Conservation (phyloP, 2,888 invertebrate genomes). For the Pseudoips prasinana region DNA sequence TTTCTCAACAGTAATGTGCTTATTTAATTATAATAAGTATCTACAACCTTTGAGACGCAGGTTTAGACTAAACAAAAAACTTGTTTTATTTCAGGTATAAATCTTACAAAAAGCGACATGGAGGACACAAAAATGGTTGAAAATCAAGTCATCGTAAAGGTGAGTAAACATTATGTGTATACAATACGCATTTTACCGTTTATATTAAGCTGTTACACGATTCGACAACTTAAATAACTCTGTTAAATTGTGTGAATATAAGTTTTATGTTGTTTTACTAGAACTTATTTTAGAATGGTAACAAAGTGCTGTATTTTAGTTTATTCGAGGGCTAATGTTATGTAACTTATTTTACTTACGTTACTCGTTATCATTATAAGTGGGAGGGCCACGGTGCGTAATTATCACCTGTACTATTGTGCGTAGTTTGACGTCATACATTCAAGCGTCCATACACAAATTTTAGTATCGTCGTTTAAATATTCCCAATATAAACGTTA, state of each 20-base stretch:
- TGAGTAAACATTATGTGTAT: slow-evolving; percentile 33
- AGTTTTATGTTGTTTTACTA: background rate
- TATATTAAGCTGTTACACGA: no score
- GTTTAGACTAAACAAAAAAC: slow-evolving; percentile 21
- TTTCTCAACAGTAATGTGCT: no score
- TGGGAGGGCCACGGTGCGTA: slow-evolving; percentile 3
- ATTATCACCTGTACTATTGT: slow-evolving; percentile 6
- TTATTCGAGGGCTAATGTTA: background rate
- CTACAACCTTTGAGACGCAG: no score
- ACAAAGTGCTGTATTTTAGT: background rate
- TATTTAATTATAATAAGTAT: no score
- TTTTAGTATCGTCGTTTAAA: no score
- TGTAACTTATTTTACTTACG: background rate
- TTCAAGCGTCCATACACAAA: no score
- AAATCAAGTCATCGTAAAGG: slow-evolving; percentile 71
- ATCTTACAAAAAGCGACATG: slow-evolving; percentile 71
- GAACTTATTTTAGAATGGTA: slow-evolving; percentile 3
- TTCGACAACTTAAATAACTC: background rate
- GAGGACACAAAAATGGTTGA: slow-evolving; percentile 66
- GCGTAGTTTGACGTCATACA: slow-evolving; percentile 1
- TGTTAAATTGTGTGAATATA: background rate
- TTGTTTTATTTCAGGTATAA: slow-evolving; percentile 67
- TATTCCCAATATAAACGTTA: no score
- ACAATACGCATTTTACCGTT: background rate
- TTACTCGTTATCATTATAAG: slow-evolving; percentile 4